These are phyloP conservation scores for Caenorhabditis doughertyi DNA, from an alignment of 2,888 invertebrate genomes.

Conservation along the genomic window DNA sequence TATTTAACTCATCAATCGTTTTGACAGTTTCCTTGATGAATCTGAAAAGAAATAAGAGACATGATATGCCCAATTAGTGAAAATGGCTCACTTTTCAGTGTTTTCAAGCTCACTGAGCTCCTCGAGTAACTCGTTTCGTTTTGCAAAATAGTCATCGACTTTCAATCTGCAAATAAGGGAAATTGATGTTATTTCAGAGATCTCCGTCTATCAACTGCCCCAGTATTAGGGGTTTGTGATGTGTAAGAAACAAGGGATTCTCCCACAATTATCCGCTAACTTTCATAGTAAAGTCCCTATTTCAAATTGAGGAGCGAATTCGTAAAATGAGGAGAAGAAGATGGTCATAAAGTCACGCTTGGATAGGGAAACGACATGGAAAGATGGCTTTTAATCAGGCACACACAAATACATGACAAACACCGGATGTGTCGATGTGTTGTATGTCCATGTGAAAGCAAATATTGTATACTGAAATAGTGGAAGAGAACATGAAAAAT, in stretches of 20 bases:
- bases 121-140: slow-evolving; percentile 70
- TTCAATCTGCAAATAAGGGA: slow-evolving; percentile 60
- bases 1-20: slow-evolving; percentile 78
- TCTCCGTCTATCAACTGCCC: too few relatives aligned
- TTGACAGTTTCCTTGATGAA: slow-evolving; percentile 75
- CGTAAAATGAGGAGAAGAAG: background rate
- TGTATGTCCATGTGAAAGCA: slow-evolving; percentile 22
- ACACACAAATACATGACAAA: slow-evolving; percentile 36
- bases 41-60: slow-evolving; percentile 33
- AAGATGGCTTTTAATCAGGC: slow-evolving; percentile 39
- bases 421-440: slow-evolving; percentile 28
- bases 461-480: slow-evolving; percentile 37
- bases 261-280: background rate
- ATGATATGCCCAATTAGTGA: background rate
- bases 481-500: too few relatives aligned
- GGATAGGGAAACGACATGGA: slow-evolving; percentile 37
- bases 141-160: slow-evolving; percentile 59
- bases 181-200: too few relatives aligned
- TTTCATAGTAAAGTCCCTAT: slow-evolving; percentile 1
- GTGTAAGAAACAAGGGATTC: too few relatives aligned
- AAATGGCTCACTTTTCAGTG: slow-evolving; percentile 54
- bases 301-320: background rate
- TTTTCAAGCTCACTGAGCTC: slow-evolving; percentile 72
- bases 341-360: slow-evolving; percentile 50
- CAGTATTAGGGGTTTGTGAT: too few relatives aligned